Evolutionary conservation across 2,888 invertebrate genomes (phyloP).

Genomic region (Watsonalla binaria): DNA sequence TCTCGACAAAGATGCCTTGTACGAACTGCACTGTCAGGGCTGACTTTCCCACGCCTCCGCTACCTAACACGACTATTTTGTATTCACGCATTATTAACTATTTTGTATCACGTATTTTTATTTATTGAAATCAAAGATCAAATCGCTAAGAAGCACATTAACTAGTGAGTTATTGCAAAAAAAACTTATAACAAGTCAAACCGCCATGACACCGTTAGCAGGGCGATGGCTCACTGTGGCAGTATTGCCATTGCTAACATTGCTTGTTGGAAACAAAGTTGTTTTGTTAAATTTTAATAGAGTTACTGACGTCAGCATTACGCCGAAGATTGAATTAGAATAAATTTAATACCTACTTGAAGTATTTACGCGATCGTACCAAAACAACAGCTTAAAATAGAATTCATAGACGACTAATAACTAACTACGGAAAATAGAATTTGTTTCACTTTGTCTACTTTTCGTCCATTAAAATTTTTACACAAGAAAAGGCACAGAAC

Average conservation of each 20-base stretch:
- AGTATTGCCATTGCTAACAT: slow-evolving; percentile 42
- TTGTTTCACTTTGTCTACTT: too few relatives aligned
- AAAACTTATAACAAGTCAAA: slow-evolving; percentile 76
- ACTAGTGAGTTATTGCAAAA: slow-evolving; percentile 74
- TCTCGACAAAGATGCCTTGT: slow-evolving; percentile 99
- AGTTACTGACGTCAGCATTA: background rate
- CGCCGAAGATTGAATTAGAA: too few relatives aligned
- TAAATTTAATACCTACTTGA: too few relatives aligned
- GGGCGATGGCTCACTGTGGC: slow-evolving; percentile 76
- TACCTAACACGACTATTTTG: slow-evolving; percentile 99
- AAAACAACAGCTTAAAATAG: too few relatives aligned
- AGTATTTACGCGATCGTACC: too few relatives aligned
- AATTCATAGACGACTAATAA: too few relatives aligned
- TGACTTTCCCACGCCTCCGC: slow-evolving; percentile 99
- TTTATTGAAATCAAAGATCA: slow-evolving; percentile 65
- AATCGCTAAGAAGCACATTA: slow-evolving; percentile 75
- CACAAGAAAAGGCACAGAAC: too few relatives aligned
- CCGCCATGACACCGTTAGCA: slow-evolving; percentile 79
- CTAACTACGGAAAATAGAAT: too few relatives aligned
- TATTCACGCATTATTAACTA: slow-evolving; percentile 96
- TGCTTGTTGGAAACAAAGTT: background rate
- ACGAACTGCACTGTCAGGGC: slow-evolving; percentile 98
- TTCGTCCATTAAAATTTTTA: too few relatives aligned
- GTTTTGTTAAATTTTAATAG: background rate
- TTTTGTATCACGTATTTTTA: slow-evolving; percentile 56